Conservation (phyloP, 2,888 invertebrate species). For the Microctonus hyperodae region DNA sequence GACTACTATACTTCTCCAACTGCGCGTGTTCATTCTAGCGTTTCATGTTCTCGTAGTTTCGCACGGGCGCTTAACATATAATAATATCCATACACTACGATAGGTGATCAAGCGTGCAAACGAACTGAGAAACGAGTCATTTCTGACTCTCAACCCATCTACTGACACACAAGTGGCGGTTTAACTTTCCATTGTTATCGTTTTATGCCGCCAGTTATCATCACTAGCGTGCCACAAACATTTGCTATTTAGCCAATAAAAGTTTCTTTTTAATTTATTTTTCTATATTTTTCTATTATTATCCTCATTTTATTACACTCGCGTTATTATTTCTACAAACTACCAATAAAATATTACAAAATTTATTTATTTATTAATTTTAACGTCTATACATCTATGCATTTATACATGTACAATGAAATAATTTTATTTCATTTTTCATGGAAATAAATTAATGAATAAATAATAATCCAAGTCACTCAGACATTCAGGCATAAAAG, state of each 20-base stretch:
- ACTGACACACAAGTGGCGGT: constrained; percentile 12
- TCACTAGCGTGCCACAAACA: not conserved
- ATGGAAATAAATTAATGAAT: not conserved
- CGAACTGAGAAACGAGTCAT: constrained; percentile 16
- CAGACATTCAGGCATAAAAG: constrained; percentile 29
- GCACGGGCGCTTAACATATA: not conserved
- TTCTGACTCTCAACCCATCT: not conserved
- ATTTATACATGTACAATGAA: not conserved
- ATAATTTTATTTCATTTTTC: not conserved
- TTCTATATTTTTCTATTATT: not conserved
- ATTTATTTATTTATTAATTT: not conserved
- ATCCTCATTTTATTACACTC: not conserved
- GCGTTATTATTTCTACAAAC: not conserved
- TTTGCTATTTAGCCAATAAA: too few relatives aligned
- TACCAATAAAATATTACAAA: not conserved
- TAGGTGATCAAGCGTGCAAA: constrained; percentile 11
- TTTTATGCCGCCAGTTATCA: not conserved
- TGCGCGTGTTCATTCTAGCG: not conserved
- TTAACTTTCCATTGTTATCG: not conserved
- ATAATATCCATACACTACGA: too few relatives aligned
- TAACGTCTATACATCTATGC: not conserved
- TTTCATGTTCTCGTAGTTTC: not conserved
- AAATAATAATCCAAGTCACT: constrained; percentile 18
- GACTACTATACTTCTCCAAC: not conserved
- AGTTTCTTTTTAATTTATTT: not conserved